A percentile compares a stretch with the other conserved stretches of the same genome.
Conservation (phyloP, 1,140 invertebrate genomes). For the Physella acuta region DNA sequence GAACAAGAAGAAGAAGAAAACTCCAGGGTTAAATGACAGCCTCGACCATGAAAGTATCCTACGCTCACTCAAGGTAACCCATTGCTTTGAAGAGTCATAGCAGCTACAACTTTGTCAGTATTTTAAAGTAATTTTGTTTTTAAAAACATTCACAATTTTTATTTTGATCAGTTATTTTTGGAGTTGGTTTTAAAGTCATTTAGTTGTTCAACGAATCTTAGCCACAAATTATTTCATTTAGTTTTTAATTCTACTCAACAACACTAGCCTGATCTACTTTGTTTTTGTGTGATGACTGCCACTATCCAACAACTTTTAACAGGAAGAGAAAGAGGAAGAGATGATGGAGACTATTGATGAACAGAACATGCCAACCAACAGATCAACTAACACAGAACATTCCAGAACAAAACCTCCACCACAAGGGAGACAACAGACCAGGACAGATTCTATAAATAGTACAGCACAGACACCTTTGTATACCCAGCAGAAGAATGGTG, state of each 20-base stretch:
- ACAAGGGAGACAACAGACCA: constrained; percentile 7
- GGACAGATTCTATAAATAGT: too few species aligned
- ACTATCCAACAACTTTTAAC: too few species aligned
- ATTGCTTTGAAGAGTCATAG: neutral
- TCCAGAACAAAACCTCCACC: neutral
- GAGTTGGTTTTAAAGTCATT: too few species aligned
- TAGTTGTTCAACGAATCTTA: too few species aligned
- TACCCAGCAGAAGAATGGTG: too few species aligned
- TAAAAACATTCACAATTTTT: too few species aligned
- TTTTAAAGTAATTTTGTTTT: constrained; percentile 1
- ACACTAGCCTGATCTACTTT: too few species aligned
- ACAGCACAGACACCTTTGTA: too few species aligned
- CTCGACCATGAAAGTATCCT: constrained; percentile 41
- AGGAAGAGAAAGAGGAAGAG: constrained; percentile 42
- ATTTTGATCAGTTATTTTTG: too few species aligned
- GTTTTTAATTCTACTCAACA: too few species aligned
- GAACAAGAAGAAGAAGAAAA: constrained; percentile 47
- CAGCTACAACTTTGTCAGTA: neutral
- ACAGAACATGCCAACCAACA: constrained; percentile 23
- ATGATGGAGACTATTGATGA: constrained; percentile 45
- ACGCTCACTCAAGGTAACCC: constrained; percentile 43
- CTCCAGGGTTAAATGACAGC: constrained; percentile 35
- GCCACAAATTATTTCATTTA: too few species aligned
- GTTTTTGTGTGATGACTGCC: too few species aligned
- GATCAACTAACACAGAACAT: neutral